These are phyloP conservation scores for Elegia similella DNA, from an alignment of 2,888 invertebrate genomes.

Conservation along the genomic window DNA sequence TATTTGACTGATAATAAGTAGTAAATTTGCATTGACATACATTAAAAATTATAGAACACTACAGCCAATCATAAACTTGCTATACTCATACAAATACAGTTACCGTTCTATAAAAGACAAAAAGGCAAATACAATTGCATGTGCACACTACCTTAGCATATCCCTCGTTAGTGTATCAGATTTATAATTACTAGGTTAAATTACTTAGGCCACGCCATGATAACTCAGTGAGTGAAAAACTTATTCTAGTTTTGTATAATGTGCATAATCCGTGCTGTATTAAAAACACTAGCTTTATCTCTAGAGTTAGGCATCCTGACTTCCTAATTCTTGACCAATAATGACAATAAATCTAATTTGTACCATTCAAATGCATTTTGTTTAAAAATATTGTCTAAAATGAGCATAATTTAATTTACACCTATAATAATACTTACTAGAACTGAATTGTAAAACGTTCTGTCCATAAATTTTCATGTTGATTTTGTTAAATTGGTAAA, in stretches of 20 bases:
- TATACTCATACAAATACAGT: not conserved
- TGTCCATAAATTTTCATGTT: not conserved
- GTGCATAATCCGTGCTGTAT: constrained; percentile 19
- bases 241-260: constrained; percentile 1
- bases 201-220: not conserved
- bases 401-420: constrained; percentile 48
- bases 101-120: not conserved
- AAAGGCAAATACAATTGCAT: not conserved
- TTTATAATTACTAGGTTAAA: not conserved
- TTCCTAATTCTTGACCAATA: constrained; percentile 31
- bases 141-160: not conserved
- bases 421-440: constrained; percentile 11
- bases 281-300: constrained; percentile 32
- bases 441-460: not conserved
- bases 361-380: constrained; percentile 60
- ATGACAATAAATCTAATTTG: constrained; percentile 63
- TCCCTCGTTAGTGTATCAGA: not conserved
- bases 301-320: constrained; percentile 35
- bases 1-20: no score
- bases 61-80: not conserved
- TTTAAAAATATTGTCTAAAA: constrained; percentile 61
- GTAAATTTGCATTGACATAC: not conserved
- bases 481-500: not conserved
- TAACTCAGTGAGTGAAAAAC: constrained; percentile 1
- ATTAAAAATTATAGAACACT: not conserved